phyloP scores from a whole-genome alignment of 2,797 vertebrate species.

The Capromys pilorides region DNA sequence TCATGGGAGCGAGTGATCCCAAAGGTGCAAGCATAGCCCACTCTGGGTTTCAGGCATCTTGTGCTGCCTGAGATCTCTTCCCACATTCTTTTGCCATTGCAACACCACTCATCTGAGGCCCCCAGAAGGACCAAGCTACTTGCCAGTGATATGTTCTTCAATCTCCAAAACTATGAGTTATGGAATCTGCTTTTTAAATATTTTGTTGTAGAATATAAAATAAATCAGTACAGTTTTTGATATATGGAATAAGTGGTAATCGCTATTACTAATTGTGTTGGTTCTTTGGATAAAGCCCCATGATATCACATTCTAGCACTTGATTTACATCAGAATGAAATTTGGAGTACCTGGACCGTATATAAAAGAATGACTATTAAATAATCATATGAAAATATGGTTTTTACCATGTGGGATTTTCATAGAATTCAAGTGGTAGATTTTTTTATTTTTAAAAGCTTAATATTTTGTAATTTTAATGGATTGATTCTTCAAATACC shows the following conservation, averaged over 20 bases:
- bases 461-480: background rate
- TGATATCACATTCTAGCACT: background rate
- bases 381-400: background rate
- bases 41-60: background rate
- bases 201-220: background rate
- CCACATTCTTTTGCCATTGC: background rate
- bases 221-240: background rate
- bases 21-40: too few relatives aligned
- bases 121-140: background rate
- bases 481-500: background rate
- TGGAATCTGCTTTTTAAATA: background rate
- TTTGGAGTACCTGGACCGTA: background rate
- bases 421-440: background rate
- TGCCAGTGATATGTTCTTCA: background rate
- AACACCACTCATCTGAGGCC: too few relatives aligned
- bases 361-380: background rate
- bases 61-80: background rate
- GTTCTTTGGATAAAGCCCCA: background rate
- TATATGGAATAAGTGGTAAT: background rate
- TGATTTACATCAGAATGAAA: constrained; percentile 2
- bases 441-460: background rate
- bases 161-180: background rate
- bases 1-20: background rate
- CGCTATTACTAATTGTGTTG: background rate
- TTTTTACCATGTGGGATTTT: background rate